Conservation (phyloP, 2,113 vertebrate genomes). For the Symphodus melops region DNA sequence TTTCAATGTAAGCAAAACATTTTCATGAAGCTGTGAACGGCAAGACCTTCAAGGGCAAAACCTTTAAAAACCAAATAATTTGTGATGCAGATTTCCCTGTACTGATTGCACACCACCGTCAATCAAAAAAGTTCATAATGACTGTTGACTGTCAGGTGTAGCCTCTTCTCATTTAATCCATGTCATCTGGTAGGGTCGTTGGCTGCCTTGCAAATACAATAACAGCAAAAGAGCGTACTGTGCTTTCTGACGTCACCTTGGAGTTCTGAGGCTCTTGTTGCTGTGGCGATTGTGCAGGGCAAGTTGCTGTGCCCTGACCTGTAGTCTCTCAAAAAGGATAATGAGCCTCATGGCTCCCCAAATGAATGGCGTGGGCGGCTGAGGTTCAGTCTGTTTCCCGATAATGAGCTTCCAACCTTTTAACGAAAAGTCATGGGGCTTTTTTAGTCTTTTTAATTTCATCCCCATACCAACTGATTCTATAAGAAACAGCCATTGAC, state of each 20-base stretch:
- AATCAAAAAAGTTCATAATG: conserved; percentile 59
- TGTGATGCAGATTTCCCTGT: conserved; percentile 41
- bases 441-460: conserved; percentile 57
- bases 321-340: conserved; percentile 76
- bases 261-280: conserved; percentile 62
- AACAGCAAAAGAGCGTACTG: conserved; percentile 39
- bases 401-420: conserved; percentile 75
- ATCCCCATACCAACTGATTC: conserved; percentile 26
- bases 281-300: conserved; percentile 65
- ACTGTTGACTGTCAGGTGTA: conserved; percentile 65
- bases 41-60: conserved; percentile 38
- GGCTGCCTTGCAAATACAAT: conserved; percentile 51
- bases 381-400: conserved; percentile 65
- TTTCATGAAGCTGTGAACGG: conserved; percentile 21
- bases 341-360: conserved; percentile 78
- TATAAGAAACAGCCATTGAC: conserved; percentile 57
- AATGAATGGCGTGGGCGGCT: conserved; percentile 70
- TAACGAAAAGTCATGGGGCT: conserved; percentile 54
- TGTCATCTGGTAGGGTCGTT: conserved; percentile 19
- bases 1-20: too few relatives aligned
- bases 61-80: conserved; percentile 41
- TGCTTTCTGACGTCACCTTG: conserved; percentile 49
- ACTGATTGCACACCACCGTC: conserved; percentile 47
- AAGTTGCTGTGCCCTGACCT: conserved; percentile 74
- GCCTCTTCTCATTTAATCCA: conserved; percentile 44